A percentile compares a stretch with the other conserved stretches of the same genome.
phyloP scores from a whole-genome alignment of 2,113 vertebrate species.

The Stegostoma tigrinum region DNA sequence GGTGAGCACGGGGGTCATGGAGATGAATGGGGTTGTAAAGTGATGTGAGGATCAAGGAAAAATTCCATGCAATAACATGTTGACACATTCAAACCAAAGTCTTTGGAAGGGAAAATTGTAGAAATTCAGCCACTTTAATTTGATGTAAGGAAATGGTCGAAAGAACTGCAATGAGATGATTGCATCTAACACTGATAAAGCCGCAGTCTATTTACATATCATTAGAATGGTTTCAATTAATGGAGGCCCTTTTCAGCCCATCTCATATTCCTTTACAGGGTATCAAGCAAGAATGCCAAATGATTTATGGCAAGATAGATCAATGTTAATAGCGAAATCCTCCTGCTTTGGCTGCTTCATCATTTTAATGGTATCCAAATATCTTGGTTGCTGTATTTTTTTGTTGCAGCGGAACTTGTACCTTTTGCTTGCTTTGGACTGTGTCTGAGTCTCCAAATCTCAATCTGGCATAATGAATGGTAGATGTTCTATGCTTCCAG shows the following conservation, averaged over 20 bases:
- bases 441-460: not conserved
- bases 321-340: not conserved
- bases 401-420: not conserved
- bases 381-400: not conserved
- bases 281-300: not conserved
- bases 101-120: slow-evolving; percentile 60
- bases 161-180: slow-evolving; percentile 62
- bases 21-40: slow-evolving; percentile 55
- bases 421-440: not conserved
- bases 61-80: slow-evolving; percentile 73
- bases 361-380: not conserved
- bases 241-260: not conserved
- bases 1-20: not conserved
- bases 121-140: slow-evolving; percentile 88
- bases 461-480: not conserved
- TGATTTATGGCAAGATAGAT: not conserved
- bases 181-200: not conserved
- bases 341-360: not conserved
- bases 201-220: not conserved
- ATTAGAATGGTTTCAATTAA: not conserved
- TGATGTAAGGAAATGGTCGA: slow-evolving; percentile 71
- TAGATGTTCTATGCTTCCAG: not conserved
- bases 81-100: slow-evolving; percentile 76
- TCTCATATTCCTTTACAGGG: not conserved
- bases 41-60: slow-evolving; percentile 56